Base-by-base conservation (phyloP, 2,888 invertebrate species). In the Drosophila macrospina region DNA sequence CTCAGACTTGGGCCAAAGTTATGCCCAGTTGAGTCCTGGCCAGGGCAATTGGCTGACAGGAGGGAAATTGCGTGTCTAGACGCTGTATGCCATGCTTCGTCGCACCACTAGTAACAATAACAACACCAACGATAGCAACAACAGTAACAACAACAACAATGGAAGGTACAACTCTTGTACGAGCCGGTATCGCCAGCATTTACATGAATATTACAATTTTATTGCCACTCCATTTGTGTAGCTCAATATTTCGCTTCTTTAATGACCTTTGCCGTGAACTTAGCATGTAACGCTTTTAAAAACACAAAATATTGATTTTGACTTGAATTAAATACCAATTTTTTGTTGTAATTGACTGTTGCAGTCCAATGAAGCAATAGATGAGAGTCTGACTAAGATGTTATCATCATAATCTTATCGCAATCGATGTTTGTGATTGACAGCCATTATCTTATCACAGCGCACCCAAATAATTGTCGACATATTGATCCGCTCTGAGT, bases 161-260 rank as follows among this genome's bases (percentile, higher is more conserved):
- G 28, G 57, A 50, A 36, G 15, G 24, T 54, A 60, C 62, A 72
- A 66, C 57, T 47, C 69, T 70, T 81, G 76, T 66, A 61, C 15
- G 32, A 24, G 54, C 32, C 20, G 32, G 11, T 60, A 16, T 28
- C 37, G 32, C 5, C 45, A 42, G 42, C 47, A 72, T 80, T 66
- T 66, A 73, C 80, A 78, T 80, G 64, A 69, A 77, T 69, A 73
- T 80, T 73, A 69, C 63, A 80, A 54, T 69, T 77, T 73, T 69
- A 80, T 78, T 59, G 50, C 48, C 50, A 30, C 44, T 26, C 37
- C 24, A 50, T 50, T 37, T 47, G 52, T 20, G 8, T 11, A 20
- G 52, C 59, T 28, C 15, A 44, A 61, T 62, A 56, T 45, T 42
- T 73, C 47, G 36, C 55, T 59, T 30, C 39, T 62, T 59, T 68